Base-by-base conservation (phyloP, 2,888 invertebrate species). In the Dioctria linearis region DNA sequence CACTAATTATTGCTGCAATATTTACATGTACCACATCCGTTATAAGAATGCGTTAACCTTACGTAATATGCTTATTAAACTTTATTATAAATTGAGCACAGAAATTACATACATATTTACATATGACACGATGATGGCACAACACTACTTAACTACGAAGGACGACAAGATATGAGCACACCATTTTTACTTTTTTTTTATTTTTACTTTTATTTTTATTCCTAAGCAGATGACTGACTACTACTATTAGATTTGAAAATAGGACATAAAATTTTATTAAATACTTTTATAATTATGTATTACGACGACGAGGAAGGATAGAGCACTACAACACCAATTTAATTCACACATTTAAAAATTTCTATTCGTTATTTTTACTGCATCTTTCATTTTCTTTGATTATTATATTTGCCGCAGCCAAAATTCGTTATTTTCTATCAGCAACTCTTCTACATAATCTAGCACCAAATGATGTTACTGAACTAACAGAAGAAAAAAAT, bases 131-230 rank as follows among this genome's bases (percentile, higher is more conserved):
- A 46, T 6, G 46, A 46, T 8, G 8, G 5, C 5, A 46, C 11
- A 11, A 54, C 54, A 54, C 54, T 54, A 46, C 9, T 46, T 46
- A 11, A 54, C 54, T 8, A 11, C 4, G 54, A 4, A 54, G 9
- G 54, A 54, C 11, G n/a, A 54, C 11, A 54, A 54, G n/a, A n/a
- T 25, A 25, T 54, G 54, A 54, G 54, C 54, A 54, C 54, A 54
- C 11, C 25, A 25, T 11, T 54, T 54, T 11, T 54, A 8, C 54
- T 54, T 3, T 54, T 11, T 46, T 46, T 6, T 46, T 46, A 54
- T 54, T 54, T 11, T 11, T 54, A 8, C 11, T 54, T 54, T 54
- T 54, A 54, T 54, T 54, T 11, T 54, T 54, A 54, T 11, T 54
- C 54, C n/a, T 54, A 54, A 54, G 54, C 3, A 54, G 6, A 54